Evolutionary conservation across 2,888 invertebrate species (phyloP), one percentile per base, ranked within the genome.

Genomic region (Caenorhabditis japonica): DNA sequence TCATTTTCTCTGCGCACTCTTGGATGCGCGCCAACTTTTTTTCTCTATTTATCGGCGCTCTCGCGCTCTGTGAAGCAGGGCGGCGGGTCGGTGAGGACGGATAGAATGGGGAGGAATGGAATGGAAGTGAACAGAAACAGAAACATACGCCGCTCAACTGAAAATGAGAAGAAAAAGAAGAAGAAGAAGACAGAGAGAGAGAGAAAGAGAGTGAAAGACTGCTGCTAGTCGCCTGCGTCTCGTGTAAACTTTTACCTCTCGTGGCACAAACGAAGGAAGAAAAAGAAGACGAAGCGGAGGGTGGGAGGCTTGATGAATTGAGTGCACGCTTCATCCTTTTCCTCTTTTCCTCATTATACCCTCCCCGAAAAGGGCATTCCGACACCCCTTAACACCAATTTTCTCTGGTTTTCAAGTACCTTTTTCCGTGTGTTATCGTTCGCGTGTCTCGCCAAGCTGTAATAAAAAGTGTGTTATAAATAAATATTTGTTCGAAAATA

Each of bases 301-400:
- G n/a, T n/a, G n/a, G n/a, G 38, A 41, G 49, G 36, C 53, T 55
- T 60, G 60, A 60, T 69, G 60, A 60, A 69, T 69, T 60, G 60
- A 69, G 60, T 69, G 60, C 60, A 60, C 39, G 34, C 43, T 51
- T 46, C 36, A 25, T 47, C 38, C 21, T 10, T 33, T 15, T 53
- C 44, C 27, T 39, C 52, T 59, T 30, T 21, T 27, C 19, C 33
- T 64, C 64, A 64, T 64, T 64, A 64, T 53, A 53, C n/a, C n/a
- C n/a, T n/a, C n/a, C n/a, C n/a, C n/a, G n/a, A 62, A 62, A 62
- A 55, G 52, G 62, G 52, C 62, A 62, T 62, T n/a, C n/a, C n/a
- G n/a, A n/a, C n/a, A n/a, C n/a, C n/a, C n/a, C n/a, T n/a, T n/a
- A n/a, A n/a, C n/a, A n/a, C n/a, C n/a, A n/a, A n/a, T n/a, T n/a